Evolutionary conservation across 2,888 invertebrate species (phyloP), one percentile per base, ranked within the genome.

Genomic region (Mimas tiliae): DNA sequence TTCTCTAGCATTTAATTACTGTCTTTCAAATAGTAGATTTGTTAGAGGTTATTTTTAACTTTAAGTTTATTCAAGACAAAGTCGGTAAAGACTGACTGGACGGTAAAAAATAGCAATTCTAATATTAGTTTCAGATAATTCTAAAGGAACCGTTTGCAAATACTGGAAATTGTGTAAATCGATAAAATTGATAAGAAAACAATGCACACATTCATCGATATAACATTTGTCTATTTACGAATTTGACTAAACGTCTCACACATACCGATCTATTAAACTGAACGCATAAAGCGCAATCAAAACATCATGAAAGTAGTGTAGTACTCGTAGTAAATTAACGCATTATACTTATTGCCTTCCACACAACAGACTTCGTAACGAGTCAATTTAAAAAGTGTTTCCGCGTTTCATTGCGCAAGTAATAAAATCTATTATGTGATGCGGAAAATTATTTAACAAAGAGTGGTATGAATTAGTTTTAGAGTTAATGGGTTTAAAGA

Each of bases 261-360:
- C 9, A 42, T 42, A 12, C 42, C 12, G 19, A 42, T 58, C 38
- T 38, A 58, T 58, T 58, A 19, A 38, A 58, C 38, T 12, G 12
- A 58, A 42, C 58, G 19, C 42, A 58, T 58, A 58, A 58, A 58
- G 8, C 38, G 55, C 34, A 58, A 58, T 58, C 58, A 58, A 58
- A 58, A 58, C 12, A 58, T 12, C 42, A 58, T 58, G 19, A 58
- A 58, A 58, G 58, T 42, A 1, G 9, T 38, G 58, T 58, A 19
- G n/a, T 19, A 42, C 19, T 9, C 50, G 19, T 50, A 2, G 50
- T 58, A 58, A 58, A 58, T 42, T 42, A 58, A 16, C 12, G 12
- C 42, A 19, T 42, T 58, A 58, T 9, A 58, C 12, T 55, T n/a
- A 38, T 34, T 58, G 38, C 19, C 42, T 58, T 58, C 42, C 6